Evolutionary conservation across 1,140 invertebrate species (phyloP).

Genomic region (Riptortus pedestris): DNA sequence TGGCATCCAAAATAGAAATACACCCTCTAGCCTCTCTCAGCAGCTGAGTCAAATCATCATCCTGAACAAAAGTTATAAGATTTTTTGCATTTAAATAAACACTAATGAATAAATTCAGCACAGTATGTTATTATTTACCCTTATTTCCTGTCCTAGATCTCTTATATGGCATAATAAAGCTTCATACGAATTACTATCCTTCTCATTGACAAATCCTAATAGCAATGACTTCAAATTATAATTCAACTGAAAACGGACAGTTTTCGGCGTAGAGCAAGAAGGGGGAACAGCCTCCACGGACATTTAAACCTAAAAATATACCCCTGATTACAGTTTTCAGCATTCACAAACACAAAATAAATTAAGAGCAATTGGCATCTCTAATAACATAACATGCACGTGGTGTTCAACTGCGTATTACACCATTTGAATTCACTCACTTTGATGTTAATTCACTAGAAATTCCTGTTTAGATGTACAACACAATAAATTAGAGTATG

Average conservation of each 20-base stretch:
- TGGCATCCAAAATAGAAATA: conserved; percentile 44
- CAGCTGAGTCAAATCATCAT: conserved; percentile 45
- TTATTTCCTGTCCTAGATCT: conserved; percentile 36
- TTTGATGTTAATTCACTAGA: too few species aligned
- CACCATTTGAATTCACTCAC: too few species aligned
- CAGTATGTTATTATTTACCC: conserved; percentile 24
- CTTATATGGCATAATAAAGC: conserved; percentile 38
- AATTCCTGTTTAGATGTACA: too few species aligned
- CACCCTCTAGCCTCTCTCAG: conserved; percentile 45
- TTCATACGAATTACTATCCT: conserved; percentile 34
- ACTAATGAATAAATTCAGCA: not conserved
- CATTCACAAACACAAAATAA: too few species aligned
- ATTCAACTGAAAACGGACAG: conserved; percentile 36
- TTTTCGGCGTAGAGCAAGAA: conserved; percentile 9
- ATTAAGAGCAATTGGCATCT: too few species aligned
- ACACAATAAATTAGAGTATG: too few species aligned
- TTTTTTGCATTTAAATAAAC: not conserved
- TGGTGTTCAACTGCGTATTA: too few species aligned
- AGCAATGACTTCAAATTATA: conserved; percentile 30
- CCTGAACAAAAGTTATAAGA: conserved; percentile 36
- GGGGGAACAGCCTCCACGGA: conserved; percentile 1
- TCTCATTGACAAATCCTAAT: conserved; percentile 27
- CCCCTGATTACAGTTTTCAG: not conserved
- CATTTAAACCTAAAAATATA: conserved; percentile 16
- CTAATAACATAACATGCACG: too few species aligned